Evolutionary conservation across 2,888 invertebrate genomes (phyloP).

Genomic region (Fissipunctia ypsillon): DNA sequence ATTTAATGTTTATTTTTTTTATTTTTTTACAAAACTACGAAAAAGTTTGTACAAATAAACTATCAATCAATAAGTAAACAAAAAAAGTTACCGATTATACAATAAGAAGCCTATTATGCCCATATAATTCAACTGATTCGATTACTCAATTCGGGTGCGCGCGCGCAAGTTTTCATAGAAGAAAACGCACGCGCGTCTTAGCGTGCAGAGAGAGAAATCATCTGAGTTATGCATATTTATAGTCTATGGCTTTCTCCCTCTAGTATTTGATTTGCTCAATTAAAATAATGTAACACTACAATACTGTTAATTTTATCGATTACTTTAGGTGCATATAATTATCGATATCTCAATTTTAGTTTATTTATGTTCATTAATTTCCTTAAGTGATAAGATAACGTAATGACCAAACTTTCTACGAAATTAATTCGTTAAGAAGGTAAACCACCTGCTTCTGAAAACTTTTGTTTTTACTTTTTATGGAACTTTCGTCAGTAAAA

Average conservation of each 20-base stretch:
- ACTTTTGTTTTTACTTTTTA: conserved; percentile 23
- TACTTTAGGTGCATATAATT: conserved; percentile 16
- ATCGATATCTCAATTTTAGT: not conserved
- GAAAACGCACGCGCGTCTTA: conserved; percentile 73
- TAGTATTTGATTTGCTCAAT: conserved; percentile 67
- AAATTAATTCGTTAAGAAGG: not conserved
- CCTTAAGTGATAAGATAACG: conserved; percentile 23
- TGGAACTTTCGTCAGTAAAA: conserved; percentile 31
- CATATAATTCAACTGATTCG: conserved; percentile 29
- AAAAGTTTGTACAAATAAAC: not conserved
- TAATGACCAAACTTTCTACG: conserved; percentile 6
- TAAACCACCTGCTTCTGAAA: not conserved
- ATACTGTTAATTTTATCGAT: conserved; percentile 20
- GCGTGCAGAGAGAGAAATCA: conserved; percentile 86
- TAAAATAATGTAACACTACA: conserved; percentile 40
- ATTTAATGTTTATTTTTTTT: not conserved
- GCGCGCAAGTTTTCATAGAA: conserved; percentile 71
- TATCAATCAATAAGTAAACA: not conserved
- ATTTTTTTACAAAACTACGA: not conserved
- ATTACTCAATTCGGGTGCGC: conserved; percentile 56
- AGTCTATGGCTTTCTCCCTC: conserved; percentile 83
- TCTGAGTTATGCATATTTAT: conserved; percentile 84
- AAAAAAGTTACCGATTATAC: conserved; percentile 17
- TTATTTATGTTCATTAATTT: conserved; percentile 19
- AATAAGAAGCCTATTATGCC: conserved; percentile 20